Base-by-base conservation (phyloP, 2,888 invertebrate genomes). In the Auanema freiburgensis region DNA sequence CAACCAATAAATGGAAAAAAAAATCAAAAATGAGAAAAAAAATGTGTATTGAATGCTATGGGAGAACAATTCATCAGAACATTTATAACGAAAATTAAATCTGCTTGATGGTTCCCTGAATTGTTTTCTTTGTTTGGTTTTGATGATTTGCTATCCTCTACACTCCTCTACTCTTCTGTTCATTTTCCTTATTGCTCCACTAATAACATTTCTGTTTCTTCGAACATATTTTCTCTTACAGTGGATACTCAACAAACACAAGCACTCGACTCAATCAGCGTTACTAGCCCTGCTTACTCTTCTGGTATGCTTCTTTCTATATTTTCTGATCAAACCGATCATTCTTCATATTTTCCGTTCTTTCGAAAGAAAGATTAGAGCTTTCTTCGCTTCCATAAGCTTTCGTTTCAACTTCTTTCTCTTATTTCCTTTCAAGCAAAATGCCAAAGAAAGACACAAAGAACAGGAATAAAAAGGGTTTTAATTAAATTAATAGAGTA, bases 281-380 rank as follows among this genome's bases (percentile, higher is more conserved):
- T 62, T 50, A 62, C 62, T 57, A 57, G 57, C 53, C 62, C 62
- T 41, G 56, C 62, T 24, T 62, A 62, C 56, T 62, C 62, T 51
- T 62, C 62, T 42, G 62, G 62, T 62, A 57, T 21, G 56, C 50
- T 33, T 43, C 18, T 33, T 33, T 33, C 33, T 33, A 33, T 33
- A 33, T 33, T 33, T 33, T 33, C 33, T 33, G 33, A 33, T 33
- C 33, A 33, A 33, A 33, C 33, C 8, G 33, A 33, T 33, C 33
- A 33, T 33, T 33, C 33, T 33, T 5, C 33, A 12, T 42, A 18
- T 56, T 24, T 43, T 42, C 16, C 56, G 18, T 33, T 24, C 21
- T 33, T 42, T 46, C 46, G 16, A 21, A 16, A 5, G 6, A 5
- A 18, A n/a, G n/a, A 5, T 5, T 46, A 46, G 46, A 16, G 3